Percentiles rank a stretch among this genome's conserved stretches.
Conservation (phyloP, 2,797 vertebrate species). For the Eulemur coronatus region DNA sequence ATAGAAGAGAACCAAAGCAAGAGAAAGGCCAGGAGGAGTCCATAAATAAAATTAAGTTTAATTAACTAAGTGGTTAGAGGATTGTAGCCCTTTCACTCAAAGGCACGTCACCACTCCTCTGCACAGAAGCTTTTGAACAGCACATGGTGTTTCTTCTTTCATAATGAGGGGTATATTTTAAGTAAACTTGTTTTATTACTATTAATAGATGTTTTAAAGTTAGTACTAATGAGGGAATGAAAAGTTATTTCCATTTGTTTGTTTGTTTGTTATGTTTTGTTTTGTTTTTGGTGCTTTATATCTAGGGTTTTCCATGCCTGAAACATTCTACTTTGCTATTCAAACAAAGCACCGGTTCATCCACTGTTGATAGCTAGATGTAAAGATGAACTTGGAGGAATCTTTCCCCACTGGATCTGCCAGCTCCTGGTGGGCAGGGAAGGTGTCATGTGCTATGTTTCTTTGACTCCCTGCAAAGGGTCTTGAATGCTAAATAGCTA, state of each 20-base stretch:
- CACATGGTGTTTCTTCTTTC: neutral
- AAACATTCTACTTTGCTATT: constrained; percentile 13
- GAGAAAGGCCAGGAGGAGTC: neutral
- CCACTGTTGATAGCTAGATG: neutral
- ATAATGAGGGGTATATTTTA: constrained; percentile 51
- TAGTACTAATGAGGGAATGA: constrained; percentile 65
- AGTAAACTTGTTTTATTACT: constrained; percentile 65
- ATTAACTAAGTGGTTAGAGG: constrained; percentile 5
- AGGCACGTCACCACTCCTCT: neutral
- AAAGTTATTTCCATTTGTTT: constrained; percentile 67
- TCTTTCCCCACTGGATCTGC: neutral
- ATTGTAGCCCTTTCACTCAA: neutral
- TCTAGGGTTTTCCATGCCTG: neutral
- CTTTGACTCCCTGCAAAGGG: neutral
- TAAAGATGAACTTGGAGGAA: neutral
- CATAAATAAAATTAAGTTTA: constrained; percentile 46
- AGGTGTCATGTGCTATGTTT: accelerated
- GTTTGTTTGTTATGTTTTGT: constrained; percentile 68
- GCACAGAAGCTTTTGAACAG: neutral
- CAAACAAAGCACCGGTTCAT: neutral
- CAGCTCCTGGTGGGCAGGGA: neutral
- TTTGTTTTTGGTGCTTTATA: constrained; percentile 61
- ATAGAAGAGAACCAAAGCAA: neutral
- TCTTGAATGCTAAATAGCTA: neutral
- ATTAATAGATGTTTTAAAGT: constrained; percentile 65